Conservation (phyloP, 2,888 invertebrate species). For the Helobdella robusta region DNA sequence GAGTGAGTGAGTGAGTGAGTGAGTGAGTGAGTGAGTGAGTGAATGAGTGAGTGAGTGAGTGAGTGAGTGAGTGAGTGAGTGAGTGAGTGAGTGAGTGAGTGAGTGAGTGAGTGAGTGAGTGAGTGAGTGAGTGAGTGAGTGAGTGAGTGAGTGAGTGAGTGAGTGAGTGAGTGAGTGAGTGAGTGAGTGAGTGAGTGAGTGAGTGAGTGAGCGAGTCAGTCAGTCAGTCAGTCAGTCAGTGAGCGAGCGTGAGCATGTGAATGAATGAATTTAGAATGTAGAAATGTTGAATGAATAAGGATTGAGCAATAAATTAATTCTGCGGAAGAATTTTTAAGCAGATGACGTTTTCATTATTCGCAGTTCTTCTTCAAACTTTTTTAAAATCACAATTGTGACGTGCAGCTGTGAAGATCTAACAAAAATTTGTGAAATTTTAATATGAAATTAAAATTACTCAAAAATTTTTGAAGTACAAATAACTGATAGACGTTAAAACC, state of each 20-base stretch:
- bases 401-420: no score
- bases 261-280: background rate
- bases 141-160: background rate
- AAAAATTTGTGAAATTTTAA: no score
- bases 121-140: background rate
- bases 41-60: conserved; percentile 12
- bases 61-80: background rate
- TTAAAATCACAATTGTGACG: no score
- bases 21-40: conserved; percentile 16
- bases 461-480: no score
- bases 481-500: no score
- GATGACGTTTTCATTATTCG: no score
- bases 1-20: conserved; percentile 13
- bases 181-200: background rate
- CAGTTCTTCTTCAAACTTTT: no score
- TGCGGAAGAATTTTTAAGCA: no score
- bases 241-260: background rate
- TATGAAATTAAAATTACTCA: no score
- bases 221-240: background rate
- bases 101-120: background rate
- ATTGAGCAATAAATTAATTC: background rate
- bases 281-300: background rate
- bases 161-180: background rate
- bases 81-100: conserved; percentile 1
- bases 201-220: background rate